Evolutionary conservation across 2,888 invertebrate species (phyloP).

Genomic region (Hypsopygia costalis): DNA sequence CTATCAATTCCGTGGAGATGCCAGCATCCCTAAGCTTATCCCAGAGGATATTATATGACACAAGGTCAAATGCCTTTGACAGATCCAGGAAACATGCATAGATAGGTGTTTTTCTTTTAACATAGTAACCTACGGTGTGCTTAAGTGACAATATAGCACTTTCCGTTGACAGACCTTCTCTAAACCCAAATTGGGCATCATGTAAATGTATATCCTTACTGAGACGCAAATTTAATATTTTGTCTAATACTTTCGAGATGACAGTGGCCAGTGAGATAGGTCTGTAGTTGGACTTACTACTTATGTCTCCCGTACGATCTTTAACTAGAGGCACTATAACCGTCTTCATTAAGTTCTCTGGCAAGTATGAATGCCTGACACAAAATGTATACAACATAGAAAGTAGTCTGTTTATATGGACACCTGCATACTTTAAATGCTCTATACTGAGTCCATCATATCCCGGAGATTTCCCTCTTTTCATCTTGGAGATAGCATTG

Average conservation of each 20-base stretch:
- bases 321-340: slow-evolving; percentile 5
- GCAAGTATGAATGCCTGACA: too few relatives aligned
- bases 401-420: slow-evolving; percentile 16
- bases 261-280: slow-evolving; percentile 24
- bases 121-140: slow-evolving; percentile 11
- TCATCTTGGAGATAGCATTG: slow-evolving; percentile 1
- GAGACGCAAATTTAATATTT: slow-evolving; percentile 17
- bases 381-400: slow-evolving; percentile 12
- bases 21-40: slow-evolving; percentile 1
- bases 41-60: slow-evolving; percentile 13
- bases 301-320: slow-evolving; percentile 18
- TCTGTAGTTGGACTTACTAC: slow-evolving; percentile 20
- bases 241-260: slow-evolving; percentile 18
- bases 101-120: slow-evolving; percentile 7
- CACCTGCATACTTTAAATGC: slow-evolving; percentile 17
- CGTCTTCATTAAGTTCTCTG: too few relatives aligned
- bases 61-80: slow-evolving; percentile 11
- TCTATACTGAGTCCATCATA: slow-evolving; percentile 20
- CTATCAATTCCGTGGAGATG: background rate
- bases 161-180: background rate
- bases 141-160: slow-evolving; percentile 9
- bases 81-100: slow-evolving; percentile 11
- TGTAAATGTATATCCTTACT: slow-evolving; percentile 15
- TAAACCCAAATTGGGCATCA: slow-evolving; percentile 24
- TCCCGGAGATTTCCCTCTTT: slow-evolving; percentile 20